Evolutionary conservation across 2,113 vertebrate genomes (phyloP).

Genomic region (Rhinogobius similis): DNA sequence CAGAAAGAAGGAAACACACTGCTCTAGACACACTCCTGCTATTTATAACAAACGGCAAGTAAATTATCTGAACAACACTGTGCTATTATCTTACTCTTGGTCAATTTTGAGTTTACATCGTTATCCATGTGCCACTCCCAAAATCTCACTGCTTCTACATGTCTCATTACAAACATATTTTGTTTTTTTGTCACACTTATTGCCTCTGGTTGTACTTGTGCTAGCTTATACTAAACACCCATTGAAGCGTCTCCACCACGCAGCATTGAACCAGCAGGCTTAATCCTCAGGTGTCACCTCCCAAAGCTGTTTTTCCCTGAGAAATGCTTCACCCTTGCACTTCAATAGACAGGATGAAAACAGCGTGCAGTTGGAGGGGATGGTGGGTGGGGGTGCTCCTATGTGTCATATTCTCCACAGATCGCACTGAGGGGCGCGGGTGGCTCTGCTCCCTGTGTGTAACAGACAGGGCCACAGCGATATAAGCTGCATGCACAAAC

Average conservation of each 20-base stretch:
- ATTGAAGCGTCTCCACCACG: slow-evolving; percentile 23
- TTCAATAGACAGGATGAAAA: slow-evolving; percentile 56
- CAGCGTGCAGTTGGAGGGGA: slow-evolving; percentile 41
- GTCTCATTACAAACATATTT: neutral
- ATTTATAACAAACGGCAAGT: neutral
- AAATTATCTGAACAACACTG: neutral
- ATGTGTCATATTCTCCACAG: slow-evolving; percentile 64
- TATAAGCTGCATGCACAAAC: slow-evolving; percentile 65
- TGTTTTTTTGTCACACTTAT: slow-evolving; percentile 3
- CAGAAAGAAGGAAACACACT: too few relatives aligned
- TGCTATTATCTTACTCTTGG: neutral
- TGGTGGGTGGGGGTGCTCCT: slow-evolving; percentile 53
- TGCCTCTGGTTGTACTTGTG: slow-evolving; percentile 12
- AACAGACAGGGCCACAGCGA: slow-evolving; percentile 62
- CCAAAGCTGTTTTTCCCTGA: slow-evolving; percentile 33
- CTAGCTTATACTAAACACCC: slow-evolving; percentile 23
- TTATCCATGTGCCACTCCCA: neutral
- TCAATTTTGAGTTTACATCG: neutral
- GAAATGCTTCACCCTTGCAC: slow-evolving; percentile 47
- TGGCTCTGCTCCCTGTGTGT: slow-evolving; percentile 52
- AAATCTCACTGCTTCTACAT: neutral
- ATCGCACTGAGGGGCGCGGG: slow-evolving; percentile 60
- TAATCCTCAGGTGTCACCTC: slow-evolving; percentile 29
- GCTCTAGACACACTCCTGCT: too few relatives aligned
- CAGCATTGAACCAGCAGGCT: neutral